Evolutionary conservation across 2,113 vertebrate genomes (phyloP), one percentile per base, ranked within the genome.

Genomic region (Caranx ignobilis): DNA sequence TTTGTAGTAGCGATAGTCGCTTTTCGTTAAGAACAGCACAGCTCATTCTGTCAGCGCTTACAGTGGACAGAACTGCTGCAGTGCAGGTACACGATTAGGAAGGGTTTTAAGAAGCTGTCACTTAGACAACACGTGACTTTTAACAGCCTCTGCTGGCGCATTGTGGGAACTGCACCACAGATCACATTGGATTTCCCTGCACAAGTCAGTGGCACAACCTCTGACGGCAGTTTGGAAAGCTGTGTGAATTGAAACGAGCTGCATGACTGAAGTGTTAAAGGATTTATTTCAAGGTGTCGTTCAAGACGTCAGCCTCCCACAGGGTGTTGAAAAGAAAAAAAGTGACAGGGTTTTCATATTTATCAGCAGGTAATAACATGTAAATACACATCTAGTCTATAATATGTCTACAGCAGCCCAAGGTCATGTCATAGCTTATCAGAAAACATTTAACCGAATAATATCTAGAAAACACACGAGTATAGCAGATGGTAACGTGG

Each of bases 121-220:
- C 4, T 67, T 3, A 3, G 19, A 26, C 7, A 19, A 69, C 61
- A 54, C 10, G 2, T 48, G 57, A 65, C 69, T 65, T 77, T 54
- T 63, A 59, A 34, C 63, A 55, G 10, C 73, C 56, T 87, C 76
- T 75, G 3, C 61, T 71, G 66, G 77, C 10, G 39, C 55, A 63
- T 37, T 47, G 56, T 34, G 18, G 75, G 69, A 81, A 75, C 35
- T 72, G 59, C 85, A 89, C 26, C 54, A 43, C n/a, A 34, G 34
- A 57, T 50, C 48, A 55, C 34, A 70, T 48, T 18, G 26, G n/a
- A 18, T 13, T 55, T 31, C 26, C 16, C 31, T 56, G 61, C 37
- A 11, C 15, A 37, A 11, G 32, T 12, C 18, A 21, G 61, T 69
- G 21, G 21, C 52, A 35, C 57, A 34, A 63, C 13, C 31, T 50